A percentile compares a stretch with the other conserved stretches of the same genome.
Conservation (phyloP, 2,888 invertebrate species). For the Anodontia alba region DNA sequence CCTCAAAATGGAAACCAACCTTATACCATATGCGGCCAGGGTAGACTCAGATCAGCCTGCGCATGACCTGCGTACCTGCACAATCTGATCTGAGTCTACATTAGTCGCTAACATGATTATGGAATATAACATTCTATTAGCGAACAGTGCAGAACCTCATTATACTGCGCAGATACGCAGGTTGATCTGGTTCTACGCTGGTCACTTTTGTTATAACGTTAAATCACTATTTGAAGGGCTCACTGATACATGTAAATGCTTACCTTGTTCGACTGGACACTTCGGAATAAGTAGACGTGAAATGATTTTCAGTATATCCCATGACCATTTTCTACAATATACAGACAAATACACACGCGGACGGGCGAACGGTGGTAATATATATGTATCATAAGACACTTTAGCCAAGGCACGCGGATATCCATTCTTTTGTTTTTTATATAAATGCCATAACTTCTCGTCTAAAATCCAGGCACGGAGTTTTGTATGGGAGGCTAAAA, state of each 20-base stretch:
- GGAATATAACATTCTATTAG: too few species aligned
- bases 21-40: too few species aligned
- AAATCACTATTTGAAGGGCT: too few species aligned
- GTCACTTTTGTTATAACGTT: too few species aligned
- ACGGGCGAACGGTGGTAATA: conserved; percentile 70
- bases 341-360: conserved; percentile 51
- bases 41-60: too few species aligned
- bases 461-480: conserved; percentile 74
- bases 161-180: too few species aligned
- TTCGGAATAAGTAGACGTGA: conserved; percentile 48
- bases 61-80: too few species aligned
- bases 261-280: conserved; percentile 69
- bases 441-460: conserved; percentile 52
- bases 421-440: conserved; percentile 39
- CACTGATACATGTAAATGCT: neutral
- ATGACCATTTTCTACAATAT: conserved; percentile 68
- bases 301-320: conserved; percentile 44
- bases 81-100: too few species aligned
- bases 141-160: too few species aligned
- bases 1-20: too few species aligned
- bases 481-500: conserved; percentile 52
- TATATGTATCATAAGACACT: conserved; percentile 56
- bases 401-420: conserved; percentile 61
- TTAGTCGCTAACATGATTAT: too few species aligned
- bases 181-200: too few species aligned